Conservation (phyloP, 2,888 invertebrate genomes). For the Microctonus brassicae region DNA sequence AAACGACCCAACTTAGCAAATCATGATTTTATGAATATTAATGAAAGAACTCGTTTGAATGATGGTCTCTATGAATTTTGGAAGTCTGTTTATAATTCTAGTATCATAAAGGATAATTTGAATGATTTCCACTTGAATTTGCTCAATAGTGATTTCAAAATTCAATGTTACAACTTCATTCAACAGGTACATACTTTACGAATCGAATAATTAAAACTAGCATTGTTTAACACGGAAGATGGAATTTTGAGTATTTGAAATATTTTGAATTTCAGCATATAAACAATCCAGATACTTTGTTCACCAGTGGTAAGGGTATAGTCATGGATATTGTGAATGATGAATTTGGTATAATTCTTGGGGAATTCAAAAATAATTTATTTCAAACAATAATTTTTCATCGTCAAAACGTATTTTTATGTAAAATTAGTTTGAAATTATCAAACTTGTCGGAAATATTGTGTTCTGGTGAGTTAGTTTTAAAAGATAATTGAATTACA, state of each 20-base stretch:
- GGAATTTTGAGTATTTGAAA: neutral
- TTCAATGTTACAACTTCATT: neutral
- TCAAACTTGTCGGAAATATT: conserved; percentile 42
- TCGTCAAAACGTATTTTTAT: conserved; percentile 49
- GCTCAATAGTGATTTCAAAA: neutral
- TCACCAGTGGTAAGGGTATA: conserved; percentile 50
- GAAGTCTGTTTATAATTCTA: neutral
- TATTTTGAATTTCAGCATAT: conserved; percentile 48
- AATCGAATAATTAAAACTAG: too few species aligned
- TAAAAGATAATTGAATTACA: neutral
- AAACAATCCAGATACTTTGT: conserved; percentile 47
- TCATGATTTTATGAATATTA: neutral
- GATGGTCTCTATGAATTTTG: neutral
- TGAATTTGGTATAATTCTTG: conserved; percentile 54
- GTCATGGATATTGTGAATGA: conserved; percentile 50
- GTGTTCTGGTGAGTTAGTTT: conserved; percentile 41
- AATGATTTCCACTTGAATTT: neutral
- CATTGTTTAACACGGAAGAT: too few species aligned
- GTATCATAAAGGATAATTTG: neutral
- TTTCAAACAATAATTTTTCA: conserved; percentile 55
- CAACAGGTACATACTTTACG: neutral
- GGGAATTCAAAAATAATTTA: conserved; percentile 48
- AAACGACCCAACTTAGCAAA: conserved; percentile 42
- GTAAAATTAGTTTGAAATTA: conserved; percentile 34
- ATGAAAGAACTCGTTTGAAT: neutral